These are phyloP conservation scores for Lamellibrachia satsuma DNA, from an alignment of 2,888 invertebrate genomes.

Conservation along the genomic window DNA sequence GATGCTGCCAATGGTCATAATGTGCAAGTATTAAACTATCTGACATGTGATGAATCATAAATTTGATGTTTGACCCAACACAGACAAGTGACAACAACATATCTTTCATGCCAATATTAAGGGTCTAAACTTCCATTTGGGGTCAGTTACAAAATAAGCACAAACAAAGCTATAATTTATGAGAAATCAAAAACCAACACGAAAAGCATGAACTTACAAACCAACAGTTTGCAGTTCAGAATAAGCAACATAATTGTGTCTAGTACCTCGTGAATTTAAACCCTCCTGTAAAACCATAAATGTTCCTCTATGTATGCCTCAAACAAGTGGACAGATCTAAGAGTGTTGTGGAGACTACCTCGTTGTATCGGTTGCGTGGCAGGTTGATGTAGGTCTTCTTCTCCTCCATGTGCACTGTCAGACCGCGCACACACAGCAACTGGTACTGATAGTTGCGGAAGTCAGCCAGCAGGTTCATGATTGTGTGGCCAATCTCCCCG, in stretches of 20 bases:
- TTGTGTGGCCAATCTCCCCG: constrained; percentile 86
- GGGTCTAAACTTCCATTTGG: not conserved
- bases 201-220: not conserved
- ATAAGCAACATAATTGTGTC: not conserved
- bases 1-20: not conserved
- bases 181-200: not conserved
- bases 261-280: too few relatives aligned
- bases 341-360: constrained; percentile 52
- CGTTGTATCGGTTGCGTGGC: constrained; percentile 75
- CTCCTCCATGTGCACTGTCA: constrained; percentile 84
- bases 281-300: too few relatives aligned
- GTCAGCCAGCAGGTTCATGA: constrained; percentile 86
- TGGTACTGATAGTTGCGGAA: constrained; percentile 85
- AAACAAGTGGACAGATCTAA: too few relatives aligned
- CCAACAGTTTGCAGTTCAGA: constrained; percentile 8
- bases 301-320: too few relatives aligned
- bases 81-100: not conserved
- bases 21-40: not conserved
- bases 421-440: constrained; percentile 78
- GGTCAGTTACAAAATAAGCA: not conserved
- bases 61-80: too few relatives aligned
- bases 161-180: not conserved
- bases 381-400: constrained; percentile 80
- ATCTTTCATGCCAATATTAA: too few relatives aligned
- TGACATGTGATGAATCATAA: not conserved